These are phyloP conservation scores for Diabrotica balteata DNA, from an alignment of 2,888 invertebrate species.

Conservation along the genomic window DNA sequence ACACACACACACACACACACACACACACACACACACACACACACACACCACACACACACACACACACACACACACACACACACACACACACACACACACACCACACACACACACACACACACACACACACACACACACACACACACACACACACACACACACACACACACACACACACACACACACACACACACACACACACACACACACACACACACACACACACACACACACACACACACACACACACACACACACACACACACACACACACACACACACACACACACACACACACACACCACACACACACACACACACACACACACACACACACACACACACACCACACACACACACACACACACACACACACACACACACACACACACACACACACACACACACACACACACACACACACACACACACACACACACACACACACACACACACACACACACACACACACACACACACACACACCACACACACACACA, in stretches of 20 bases:
- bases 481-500: slow-evolving; percentile 1
- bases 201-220: slow-evolving; percentile 1
- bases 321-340: slow-evolving; percentile 1
- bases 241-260: slow-evolving; percentile 1
- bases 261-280: slow-evolving; percentile 1
- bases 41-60: no score
- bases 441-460: slow-evolving; percentile 1
- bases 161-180: no score
- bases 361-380: slow-evolving; percentile 1
- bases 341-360: slow-evolving; percentile 1
- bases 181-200: neutral
- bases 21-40: no score
- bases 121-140: no score
- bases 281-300: slow-evolving; percentile 1
- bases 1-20: no score
- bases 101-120: no score
- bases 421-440: slow-evolving; percentile 1
- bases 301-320: slow-evolving; percentile 1
- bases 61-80: no score
- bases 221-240: slow-evolving; percentile 1
- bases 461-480: slow-evolving; percentile 1
- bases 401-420: slow-evolving; percentile 1
- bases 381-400: slow-evolving; percentile 1
- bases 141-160: no score
- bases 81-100: no score